Percentiles rank a stretch among this genome's conserved stretches.
Evolutionary conservation across 2,113 vertebrate genomes (phyloP).

Genomic region (Melanerpes aurifrons): DNA sequence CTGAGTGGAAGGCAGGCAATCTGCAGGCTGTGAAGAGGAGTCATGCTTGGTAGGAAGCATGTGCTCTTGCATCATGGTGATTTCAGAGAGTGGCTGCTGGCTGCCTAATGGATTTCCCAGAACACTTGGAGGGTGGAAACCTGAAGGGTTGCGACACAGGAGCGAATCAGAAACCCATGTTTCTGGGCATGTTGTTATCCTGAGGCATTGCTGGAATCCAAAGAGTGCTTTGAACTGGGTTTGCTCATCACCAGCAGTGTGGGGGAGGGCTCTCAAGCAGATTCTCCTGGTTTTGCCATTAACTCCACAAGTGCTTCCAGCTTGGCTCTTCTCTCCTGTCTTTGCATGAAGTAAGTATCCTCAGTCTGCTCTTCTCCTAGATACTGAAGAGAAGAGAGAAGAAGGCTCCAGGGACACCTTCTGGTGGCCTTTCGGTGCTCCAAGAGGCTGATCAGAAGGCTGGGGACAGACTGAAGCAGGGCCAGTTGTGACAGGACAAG

Average conservation of each 20-base stretch:
- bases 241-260: neutral
- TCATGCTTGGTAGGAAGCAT: neutral
- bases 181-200: neutral
- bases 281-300: constrained; percentile 25
- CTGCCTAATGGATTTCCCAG: constrained; percentile 42
- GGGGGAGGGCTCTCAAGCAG: neutral
- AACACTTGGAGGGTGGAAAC: neutral
- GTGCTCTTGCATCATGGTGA: neutral
- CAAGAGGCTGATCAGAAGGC: neutral
- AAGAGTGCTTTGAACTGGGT: constrained; percentile 31
- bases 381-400: neutral
- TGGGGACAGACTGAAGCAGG: neutral
- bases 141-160: neutral
- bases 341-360: neutral
- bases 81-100: neutral
- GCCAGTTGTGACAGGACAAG: neutral
- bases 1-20: neutral
- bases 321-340: neutral
- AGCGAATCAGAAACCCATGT: neutral
- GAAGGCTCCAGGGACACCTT: neutral
- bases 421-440: neutral
- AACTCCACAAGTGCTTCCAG: neutral
- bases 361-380: neutral
- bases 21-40: neutral
- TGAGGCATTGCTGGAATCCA: constrained; percentile 45